phyloP scores from a whole-genome alignment of 2,113 vertebrate genomes.

The Alouatta palliata region DNA sequence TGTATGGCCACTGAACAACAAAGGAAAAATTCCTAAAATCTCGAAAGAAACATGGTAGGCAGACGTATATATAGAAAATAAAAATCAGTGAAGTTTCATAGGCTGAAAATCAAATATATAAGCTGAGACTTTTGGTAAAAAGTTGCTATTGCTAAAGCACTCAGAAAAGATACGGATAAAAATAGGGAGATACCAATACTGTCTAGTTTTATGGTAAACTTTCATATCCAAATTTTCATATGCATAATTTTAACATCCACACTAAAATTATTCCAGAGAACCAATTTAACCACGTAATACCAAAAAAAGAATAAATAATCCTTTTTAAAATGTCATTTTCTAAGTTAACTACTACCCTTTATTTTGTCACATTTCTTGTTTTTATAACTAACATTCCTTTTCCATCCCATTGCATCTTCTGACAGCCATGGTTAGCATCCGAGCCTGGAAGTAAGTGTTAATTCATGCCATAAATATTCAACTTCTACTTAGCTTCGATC shows the following conservation, averaged over 20 bases:
- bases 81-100: slow-evolving; percentile 14
- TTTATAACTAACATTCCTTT: slow-evolving; percentile 35
- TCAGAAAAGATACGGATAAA: neutral
- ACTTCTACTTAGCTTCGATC: slow-evolving; percentile 1
- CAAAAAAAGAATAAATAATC: neutral
- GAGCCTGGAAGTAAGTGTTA: slow-evolving; percentile 2
- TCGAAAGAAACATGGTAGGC: neutral
- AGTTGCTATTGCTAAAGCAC: neutral
- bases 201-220: neutral
- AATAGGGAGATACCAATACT: neutral
- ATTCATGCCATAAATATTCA: slow-evolving; percentile 12
- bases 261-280: neutral
- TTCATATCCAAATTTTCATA: neutral
- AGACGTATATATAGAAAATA: neutral
- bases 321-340: neutral
- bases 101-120: neutral
- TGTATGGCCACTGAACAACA: neutral
- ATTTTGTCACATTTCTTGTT: slow-evolving; percentile 27
- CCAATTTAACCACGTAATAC: neutral
- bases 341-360: neutral
- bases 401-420: neutral
- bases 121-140: neutral
- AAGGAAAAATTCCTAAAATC: neutral
- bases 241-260: slow-evolving; percentile 4
- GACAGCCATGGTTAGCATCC: neutral